Evolutionary conservation across 1,140 invertebrate species (phyloP), one percentile per base, ranked within the genome.

Genomic region (Eriosoma lanigerum): DNA sequence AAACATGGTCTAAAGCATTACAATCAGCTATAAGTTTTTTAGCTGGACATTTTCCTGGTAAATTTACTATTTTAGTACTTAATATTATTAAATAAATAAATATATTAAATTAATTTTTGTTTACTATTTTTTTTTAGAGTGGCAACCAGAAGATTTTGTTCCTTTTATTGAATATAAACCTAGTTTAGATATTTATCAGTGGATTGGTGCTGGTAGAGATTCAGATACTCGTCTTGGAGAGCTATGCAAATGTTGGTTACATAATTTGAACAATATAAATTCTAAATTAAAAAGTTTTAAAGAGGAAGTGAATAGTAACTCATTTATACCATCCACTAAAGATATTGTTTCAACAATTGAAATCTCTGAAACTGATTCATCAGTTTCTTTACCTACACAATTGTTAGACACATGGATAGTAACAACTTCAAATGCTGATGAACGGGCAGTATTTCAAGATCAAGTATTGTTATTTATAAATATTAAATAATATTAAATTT

Each of bases 201-300:
- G 96, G 96, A 98, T 97, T 78, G 96, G 95, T 1, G 94, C 94
- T n/a, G 95, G 96, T 0, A 88, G 96, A 44, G 96, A 98, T 85
- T 92, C 93, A 1, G 96, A 98, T 87, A 89, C 90, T 15, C 89
- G 94, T 48, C 86, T 98, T 4, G 86, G 89, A 6, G 87, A 90
- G 9, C 85, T 97, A 24, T 96, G 92, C 84, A 88, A 90, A 68
- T 89, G 90, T 82, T 96, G 94, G 94, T 83, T 78, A 46, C 38
- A 60, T 46, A 78, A 78, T 62, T 78, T 78, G 54, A 78, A 78
- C 62, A 78, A 48, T 21, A 78, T 78, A 5, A 78, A 38, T 32
- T 78, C 38, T 48, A 78, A 78, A 78, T 78, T 78, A 8, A 78
- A 78, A 17, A 58, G 2, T 60, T 13, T 17, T n/a, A 78, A 60